Base-by-base conservation (phyloP, 2,797 vertebrate genomes). In the Hozukius guyotensis region DNA sequence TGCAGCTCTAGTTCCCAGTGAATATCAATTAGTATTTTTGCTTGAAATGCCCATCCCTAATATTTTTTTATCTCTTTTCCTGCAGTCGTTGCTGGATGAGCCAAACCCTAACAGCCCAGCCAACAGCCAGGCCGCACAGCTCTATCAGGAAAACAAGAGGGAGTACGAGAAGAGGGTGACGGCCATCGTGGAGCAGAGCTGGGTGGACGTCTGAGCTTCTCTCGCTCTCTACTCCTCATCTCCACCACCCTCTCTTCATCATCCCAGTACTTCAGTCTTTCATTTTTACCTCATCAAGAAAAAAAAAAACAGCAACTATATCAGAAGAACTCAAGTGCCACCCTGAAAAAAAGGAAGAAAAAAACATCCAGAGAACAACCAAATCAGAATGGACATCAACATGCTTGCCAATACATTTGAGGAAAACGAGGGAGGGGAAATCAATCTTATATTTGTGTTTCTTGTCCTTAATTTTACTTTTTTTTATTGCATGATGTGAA, bases 131-230 rank as follows among this genome's bases (percentile, higher is more conserved):
- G 98, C 98, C 6, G 98, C 98, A 82, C 98, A 99, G 88, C 98
- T 99, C 90, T 99, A 99, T 94, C 98, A 99, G 93, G 98, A 99
- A 94, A 99, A 99, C 96, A 99, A 99, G 92, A 96, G 98, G 38
- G 98, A 99, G 94, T 99, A 99, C 46, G 98, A 99, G 95, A 99
- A 99, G 93, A 97, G 98, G 93, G 98, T 99, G 94, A 99, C 98
- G 60, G 98, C 98, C 91, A 97, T 99, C 70, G 98, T 99, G 64
- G 98, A 99, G 95, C 98, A 99, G 95, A 99, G 98, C 95, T 99
- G 98, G 98, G 98, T 98, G 81, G 98, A 99, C 88, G 91, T 98
- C 96, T 80, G 97, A 98, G 97, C 80, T 29, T 8, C 38, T 74
- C 27, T 55, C 6, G 1, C 78, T 62, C 72, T 46, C 24, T 42